These are phyloP conservation scores for Lordiphosa andalusiaca DNA, from an alignment of 2,888 invertebrate species.

Conservation along the genomic window DNA sequence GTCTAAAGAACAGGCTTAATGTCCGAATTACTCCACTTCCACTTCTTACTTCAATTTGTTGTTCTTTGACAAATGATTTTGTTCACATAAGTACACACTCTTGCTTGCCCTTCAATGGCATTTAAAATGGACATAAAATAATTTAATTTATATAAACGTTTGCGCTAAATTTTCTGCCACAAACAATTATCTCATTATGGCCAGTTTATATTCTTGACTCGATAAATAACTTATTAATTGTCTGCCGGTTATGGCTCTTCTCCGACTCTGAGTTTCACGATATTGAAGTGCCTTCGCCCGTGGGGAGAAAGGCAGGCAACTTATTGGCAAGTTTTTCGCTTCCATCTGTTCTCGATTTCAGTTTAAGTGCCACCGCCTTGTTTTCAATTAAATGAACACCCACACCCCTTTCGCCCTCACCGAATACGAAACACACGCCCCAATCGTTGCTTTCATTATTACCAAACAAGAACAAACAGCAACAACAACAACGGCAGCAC, in stretches of 20 bases:
- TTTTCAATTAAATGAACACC: slow-evolving; percentile 71
- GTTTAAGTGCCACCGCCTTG: slow-evolving; percentile 60
- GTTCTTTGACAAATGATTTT: too few relatives aligned
- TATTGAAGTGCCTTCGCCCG: slow-evolving; percentile 15
- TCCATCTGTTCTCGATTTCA: slow-evolving; percentile 69
- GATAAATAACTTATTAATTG: slow-evolving; percentile 62
- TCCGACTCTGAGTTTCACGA: slow-evolving; percentile 29
- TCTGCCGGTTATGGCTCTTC: slow-evolving; percentile 38
- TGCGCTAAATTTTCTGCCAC: neutral
- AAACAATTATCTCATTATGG: slow-evolving; percentile 21
- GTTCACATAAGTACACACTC: too few relatives aligned
- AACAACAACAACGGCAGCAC: slow-evolving; percentile 23
- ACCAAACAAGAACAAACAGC: slow-evolving; percentile 39
- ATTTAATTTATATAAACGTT: slow-evolving; percentile 17
- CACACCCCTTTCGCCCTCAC: slow-evolving; percentile 16
- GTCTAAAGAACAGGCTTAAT: too few relatives aligned
- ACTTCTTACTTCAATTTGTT: too few relatives aligned
- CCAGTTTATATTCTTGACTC: slow-evolving; percentile 39
- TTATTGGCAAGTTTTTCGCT: slow-evolving; percentile 62
- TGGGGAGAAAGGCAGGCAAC: slow-evolving; percentile 45
- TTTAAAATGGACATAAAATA: neutral
- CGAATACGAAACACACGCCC: slow-evolving; percentile 34
- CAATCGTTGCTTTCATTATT: slow-evolving; percentile 70
- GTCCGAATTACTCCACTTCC: too few relatives aligned
- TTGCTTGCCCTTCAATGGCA: too few relatives aligned